phyloP scores from a whole-genome alignment of 2,888 invertebrate species.

The Watsonalla binaria region DNA sequence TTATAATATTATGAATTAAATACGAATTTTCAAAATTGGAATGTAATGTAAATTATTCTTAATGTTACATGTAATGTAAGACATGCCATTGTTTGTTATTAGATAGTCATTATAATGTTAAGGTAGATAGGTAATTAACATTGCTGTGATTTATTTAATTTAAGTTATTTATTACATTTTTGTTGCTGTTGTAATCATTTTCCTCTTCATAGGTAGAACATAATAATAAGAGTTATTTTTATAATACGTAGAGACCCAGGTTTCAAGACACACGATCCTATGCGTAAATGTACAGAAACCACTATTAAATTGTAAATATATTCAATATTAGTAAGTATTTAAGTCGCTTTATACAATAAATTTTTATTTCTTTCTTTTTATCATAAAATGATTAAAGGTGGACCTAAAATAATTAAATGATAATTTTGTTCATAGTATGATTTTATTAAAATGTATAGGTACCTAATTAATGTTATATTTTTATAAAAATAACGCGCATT shows the following conservation, averaged over 20 bases:
- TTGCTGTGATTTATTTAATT: constrained; percentile 59
- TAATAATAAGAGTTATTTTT: constrained; percentile 59
- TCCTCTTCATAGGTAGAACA: constrained; percentile 23
- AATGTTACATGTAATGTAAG: constrained; percentile 33
- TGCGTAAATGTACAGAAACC: constrained; percentile 23
- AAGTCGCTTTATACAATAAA: constrained; percentile 13
- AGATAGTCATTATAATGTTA: constrained; percentile 30
- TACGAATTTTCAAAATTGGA: constrained; percentile 45
- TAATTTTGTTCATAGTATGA: background rate
- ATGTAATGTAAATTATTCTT: constrained; percentile 19
- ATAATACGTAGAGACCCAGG: constrained; percentile 48
- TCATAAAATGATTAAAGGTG: constrained; percentile 15
- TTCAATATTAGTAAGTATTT: constrained; percentile 20
- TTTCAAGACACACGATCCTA: constrained; percentile 55
- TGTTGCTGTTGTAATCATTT: constrained; percentile 27
- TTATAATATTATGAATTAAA: constrained; percentile 24
- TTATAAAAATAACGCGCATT: constrained; percentile 24
- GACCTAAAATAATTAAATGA: constrained; percentile 1
- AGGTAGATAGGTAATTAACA: constrained; percentile 52
- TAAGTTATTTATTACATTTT: constrained; percentile 24
- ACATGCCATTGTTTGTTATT: constrained; percentile 46
- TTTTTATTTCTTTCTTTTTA: constrained; percentile 16
- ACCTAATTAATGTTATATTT: constrained; percentile 24
- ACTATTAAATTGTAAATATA: constrained; percentile 38
- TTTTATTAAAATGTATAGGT: constrained; percentile 1